Conservation (phyloP, 2,797 vertebrate genomes). For the Arvicola amphibius region DNA sequence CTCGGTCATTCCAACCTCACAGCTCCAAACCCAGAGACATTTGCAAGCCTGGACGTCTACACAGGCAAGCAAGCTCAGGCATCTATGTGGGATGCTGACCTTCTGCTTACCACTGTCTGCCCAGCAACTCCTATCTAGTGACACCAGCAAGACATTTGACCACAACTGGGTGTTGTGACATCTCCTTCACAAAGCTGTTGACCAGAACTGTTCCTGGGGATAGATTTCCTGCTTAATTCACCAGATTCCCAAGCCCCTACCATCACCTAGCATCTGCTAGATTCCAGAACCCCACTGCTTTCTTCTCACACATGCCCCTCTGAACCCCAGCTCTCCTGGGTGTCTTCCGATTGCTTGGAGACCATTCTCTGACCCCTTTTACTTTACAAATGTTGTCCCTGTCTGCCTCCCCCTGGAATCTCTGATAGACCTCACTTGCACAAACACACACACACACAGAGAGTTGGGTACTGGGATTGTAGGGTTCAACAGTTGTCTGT, state of each 20-base stretch:
- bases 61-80: not conserved
- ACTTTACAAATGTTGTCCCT: not conserved
- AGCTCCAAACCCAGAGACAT: not conserved
- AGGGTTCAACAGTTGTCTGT: not conserved
- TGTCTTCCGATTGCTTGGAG: too few relatives aligned
- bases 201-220: not conserved
- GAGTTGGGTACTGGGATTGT: not conserved
- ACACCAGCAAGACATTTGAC: not conserved
- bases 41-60: not conserved
- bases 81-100: not conserved
- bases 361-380: not conserved
- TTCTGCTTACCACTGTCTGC: not conserved
- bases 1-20: not conserved
- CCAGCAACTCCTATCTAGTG: not conserved
- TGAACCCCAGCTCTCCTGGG: not conserved
- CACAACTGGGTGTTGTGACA: not conserved
- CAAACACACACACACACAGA: not conserved
- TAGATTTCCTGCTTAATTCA: not conserved
- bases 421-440: not conserved
- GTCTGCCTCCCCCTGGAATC: not conserved
- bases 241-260: not conserved
- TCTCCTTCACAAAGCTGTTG: not conserved
- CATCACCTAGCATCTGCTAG: rapidly evolving
- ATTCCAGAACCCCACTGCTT: not conserved
- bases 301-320: rapidly evolving